Base-by-base conservation (phyloP, 35 echinoderm and acorn worm genomes). In the Heliocidaris tuberculata region DNA sequence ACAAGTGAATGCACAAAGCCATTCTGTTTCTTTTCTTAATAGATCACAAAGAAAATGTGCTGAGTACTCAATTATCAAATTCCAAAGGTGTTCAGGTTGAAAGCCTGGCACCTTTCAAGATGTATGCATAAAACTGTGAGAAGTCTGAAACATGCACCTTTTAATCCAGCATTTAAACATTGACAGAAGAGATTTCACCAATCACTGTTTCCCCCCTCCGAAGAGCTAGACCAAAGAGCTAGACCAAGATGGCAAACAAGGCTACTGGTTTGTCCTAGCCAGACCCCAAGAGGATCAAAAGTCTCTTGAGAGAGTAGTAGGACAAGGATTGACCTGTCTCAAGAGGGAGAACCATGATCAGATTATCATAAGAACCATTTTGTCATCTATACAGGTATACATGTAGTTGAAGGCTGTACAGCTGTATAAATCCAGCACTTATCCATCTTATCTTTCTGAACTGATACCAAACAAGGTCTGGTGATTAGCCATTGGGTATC, bases 151-250 rank as follows among this genome's bases (percentile, higher is more conserved):
- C 87, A 89, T 48, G 47, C 13, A 32, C 87, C 47, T 13, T 48
- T 13, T 89, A 89, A 89, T n/a, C 87, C 87, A 47, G 87, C 31
- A 42, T 89, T 89, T 48, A 89, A 89, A 89, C 87, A 89, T 89
- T 89, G 31, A 48, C 87, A 32, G 47, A 89, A 89, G 35, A 89
- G 87, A 89, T 89, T 89, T 89, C 47, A 24, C 87, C 87, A 78
- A 78, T 78, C 65, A 89, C 87, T 30, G 31, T 89, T 48, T 89
- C 87, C 8, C 31, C 19, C 87, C 47, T 32, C 19, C 9, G 11
- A 17, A 7, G 27, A 86, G 35, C 35, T 42, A 47, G 31, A 24
- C 85, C 16, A 86, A 6, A 70, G 60, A 70, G 27, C 65, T 78
- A n/a, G 21, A 78, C 65, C 27, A 78, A 78, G 65, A 78, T 27